Evolutionary conservation across 2,888 invertebrate genomes (phyloP), one percentile per base, ranked within the genome.

Genomic region (Protodeltote pygarga): DNA sequence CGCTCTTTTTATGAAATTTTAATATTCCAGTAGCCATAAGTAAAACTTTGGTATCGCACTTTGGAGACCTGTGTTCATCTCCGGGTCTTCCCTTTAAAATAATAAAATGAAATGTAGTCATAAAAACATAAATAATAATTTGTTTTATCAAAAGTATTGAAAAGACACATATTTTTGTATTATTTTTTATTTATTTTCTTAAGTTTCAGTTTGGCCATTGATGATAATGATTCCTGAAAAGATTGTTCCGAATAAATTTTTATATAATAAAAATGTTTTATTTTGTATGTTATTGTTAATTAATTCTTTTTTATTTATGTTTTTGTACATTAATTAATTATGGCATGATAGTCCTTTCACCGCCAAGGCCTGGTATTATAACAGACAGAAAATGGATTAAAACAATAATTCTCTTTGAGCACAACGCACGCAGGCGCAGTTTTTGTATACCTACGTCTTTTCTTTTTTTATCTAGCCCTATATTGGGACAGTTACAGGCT

Each of bases 121-220:
- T 54, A 55, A 42, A 45, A 39, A 57, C 47, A 48, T 49, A 49
- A 55, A 54, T 48, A 51, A 55, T 48, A 25, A 46, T 55, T 51
- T 58, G 54, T 59, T 61, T 52, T 62, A 49, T 59, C 48, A 29
- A 71, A 62, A 72, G 62, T 81, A 71, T 79, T 73, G 73, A 79
- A 85, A 85, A 87, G 81, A 83, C 77, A 78, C 64, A 82, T 90
- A 89, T 89, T 89, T 90, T 88, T 90, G 82, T 89, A 89, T 79
- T 60, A 78, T 82, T 85, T 81, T 71, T 82, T 77, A 73, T 79
- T 84, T 82, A 74, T 79, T 80, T 75, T 77, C 58, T 48, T 77
- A 75, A 70, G 73, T 72, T 78, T 63, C 73, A 73, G 67, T 79
- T 75, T 67, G 71, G 68, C 73, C 68, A 68, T 79, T 75, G 75